phyloP scores from a whole-genome alignment of 1,140 invertebrate species.

The Heliconius hewitsoni region DNA sequence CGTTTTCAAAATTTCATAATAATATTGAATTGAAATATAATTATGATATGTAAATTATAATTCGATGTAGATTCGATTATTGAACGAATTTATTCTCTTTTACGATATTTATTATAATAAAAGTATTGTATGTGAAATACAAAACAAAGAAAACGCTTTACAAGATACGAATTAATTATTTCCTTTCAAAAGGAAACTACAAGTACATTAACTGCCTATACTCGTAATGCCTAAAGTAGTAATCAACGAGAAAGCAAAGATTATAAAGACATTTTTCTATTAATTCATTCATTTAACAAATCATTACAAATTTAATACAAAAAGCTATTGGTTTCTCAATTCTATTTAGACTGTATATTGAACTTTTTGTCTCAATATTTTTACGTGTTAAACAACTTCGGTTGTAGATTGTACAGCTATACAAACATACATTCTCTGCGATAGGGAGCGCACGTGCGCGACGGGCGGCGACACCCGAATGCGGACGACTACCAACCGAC shows the following conservation, averaged over 20 bases:
- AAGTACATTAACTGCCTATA: background rate
- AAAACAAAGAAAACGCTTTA: background rate
- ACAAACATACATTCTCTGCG: slow-evolving; percentile 45
- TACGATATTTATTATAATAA: background rate
- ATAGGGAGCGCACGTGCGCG: slow-evolving; percentile 51
- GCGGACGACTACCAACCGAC: slow-evolving; percentile 46
- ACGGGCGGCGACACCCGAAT: slow-evolving; percentile 52
- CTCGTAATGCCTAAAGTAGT: background rate
- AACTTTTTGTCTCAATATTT: background rate
- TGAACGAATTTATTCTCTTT: background rate
- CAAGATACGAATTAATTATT: background rate
- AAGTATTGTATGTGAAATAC: background rate
- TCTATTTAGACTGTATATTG: background rate
- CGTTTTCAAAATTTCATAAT: background rate
- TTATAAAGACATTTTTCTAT: background rate
- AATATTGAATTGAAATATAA: too few relatives aligned
- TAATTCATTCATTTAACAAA: background rate
- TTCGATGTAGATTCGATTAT: background rate
- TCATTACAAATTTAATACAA: too few relatives aligned
- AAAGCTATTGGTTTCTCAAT: background rate
- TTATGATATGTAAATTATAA: background rate
- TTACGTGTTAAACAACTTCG: slow-evolving; percentile 31
- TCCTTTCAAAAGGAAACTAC: background rate
- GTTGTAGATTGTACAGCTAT: slow-evolving; percentile 39
- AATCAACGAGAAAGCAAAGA: background rate